Conservation (phyloP, 1,140 invertebrate species). For the Listronotus bonariensis region DNA sequence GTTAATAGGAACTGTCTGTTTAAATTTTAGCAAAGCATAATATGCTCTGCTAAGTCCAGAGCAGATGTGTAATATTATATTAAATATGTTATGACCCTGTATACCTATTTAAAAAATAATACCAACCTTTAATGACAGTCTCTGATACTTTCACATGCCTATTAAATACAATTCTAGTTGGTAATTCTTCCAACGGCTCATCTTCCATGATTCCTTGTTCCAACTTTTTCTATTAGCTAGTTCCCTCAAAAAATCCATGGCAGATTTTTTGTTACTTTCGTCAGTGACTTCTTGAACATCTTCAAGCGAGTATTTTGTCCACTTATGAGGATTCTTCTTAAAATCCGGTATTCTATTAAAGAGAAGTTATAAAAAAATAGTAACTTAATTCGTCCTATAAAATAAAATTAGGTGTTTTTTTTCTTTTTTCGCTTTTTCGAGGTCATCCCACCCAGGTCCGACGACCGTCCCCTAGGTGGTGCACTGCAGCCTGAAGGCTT, state of each 20-base stretch:
- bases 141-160: slow-evolving; percentile 26
- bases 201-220: slow-evolving; percentile 34
- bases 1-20: too few relatives aligned
- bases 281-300: slow-evolving; percentile 79
- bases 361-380: neutral
- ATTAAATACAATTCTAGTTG: slow-evolving; percentile 45
- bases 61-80: too few relatives aligned
- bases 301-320: slow-evolving; percentile 72
- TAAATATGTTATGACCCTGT: too few relatives aligned
- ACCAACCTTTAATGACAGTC: slow-evolving; percentile 1
- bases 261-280: slow-evolving; percentile 71
- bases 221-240: slow-evolving; percentile 60
- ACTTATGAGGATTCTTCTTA: slow-evolving; percentile 75
- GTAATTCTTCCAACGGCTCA: slow-evolving; percentile 33
- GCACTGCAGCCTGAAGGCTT: too few relatives aligned
- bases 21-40: too few relatives aligned
- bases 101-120: too few relatives aligned
- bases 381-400: too few relatives aligned
- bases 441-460: too few relatives aligned
- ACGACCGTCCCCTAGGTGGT: too few relatives aligned
- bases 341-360: slow-evolving; percentile 64
- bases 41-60: too few relatives aligned
- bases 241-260: slow-evolving; percentile 70
- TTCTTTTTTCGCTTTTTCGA: too few relatives aligned
- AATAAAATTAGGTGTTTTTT: too few relatives aligned